These are phyloP conservation scores for Belgica antarctica DNA, from an alignment of 2,888 invertebrate genomes.

Conservation along the genomic window DNA sequence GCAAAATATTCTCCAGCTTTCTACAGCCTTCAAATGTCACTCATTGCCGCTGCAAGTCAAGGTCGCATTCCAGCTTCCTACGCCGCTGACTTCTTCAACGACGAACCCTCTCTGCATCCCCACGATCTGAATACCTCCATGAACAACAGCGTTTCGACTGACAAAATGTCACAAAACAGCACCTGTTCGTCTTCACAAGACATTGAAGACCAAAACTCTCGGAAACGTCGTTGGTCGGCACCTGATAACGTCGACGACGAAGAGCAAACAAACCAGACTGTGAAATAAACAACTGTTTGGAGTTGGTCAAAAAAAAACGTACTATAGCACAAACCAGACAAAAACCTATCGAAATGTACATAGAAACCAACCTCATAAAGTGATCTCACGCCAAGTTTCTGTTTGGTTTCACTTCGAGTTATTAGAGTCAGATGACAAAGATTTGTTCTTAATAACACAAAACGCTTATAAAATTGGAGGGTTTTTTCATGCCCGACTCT, in stretches of 20 bases:
- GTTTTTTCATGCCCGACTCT: no score
- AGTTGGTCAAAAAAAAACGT: slow-evolving; percentile 22
- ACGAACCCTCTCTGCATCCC: background rate
- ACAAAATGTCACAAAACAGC: slow-evolving; percentile 26
- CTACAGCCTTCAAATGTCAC: slow-evolving; percentile 31
- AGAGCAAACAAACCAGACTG: background rate
- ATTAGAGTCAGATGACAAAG: no score
- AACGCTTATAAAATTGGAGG: no score
- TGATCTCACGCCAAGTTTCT: slow-evolving; percentile 40
- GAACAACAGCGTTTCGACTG: slow-evolving; percentile 33
- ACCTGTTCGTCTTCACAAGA: slow-evolving; percentile 23
- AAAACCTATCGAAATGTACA: slow-evolving; percentile 1
- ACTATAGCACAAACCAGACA: slow-evolving; percentile 9
- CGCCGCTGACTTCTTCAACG: slow-evolving; percentile 9
- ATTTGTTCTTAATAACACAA: no score
- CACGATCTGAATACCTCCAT: slow-evolving; percentile 38
- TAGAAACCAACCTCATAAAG: slow-evolving; percentile 36
- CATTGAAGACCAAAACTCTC: slow-evolving; percentile 12
- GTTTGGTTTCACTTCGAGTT: no score
- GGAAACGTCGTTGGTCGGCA: slow-evolving; percentile 42
- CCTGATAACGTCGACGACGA: slow-evolving; percentile 33
- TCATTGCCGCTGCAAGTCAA: slow-evolving; percentile 34
- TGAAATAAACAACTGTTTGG: background rate
- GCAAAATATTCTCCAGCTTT: slow-evolving; percentile 22
- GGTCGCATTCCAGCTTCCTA: slow-evolving; percentile 25